Base-by-base conservation (phyloP, 1,140 invertebrate genomes). In the Probaryconus sp. region DNA sequence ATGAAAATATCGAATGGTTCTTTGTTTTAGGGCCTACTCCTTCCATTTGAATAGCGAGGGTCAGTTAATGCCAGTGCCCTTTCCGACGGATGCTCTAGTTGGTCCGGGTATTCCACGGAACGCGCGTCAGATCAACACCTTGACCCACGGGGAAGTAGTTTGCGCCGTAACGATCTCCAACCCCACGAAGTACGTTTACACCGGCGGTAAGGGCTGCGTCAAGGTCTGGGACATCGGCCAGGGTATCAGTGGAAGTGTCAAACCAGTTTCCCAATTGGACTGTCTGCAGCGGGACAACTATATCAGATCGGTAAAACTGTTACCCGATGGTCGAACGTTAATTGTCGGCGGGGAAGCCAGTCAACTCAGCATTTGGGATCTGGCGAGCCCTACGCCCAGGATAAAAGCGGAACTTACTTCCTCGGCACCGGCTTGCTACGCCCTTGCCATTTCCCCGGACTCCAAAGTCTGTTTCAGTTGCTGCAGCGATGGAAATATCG, bases 151-250 rank as follows among this genome's bases (percentile, higher is more conserved):
- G 5, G 98, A 99, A 88, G 86, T 93, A 14, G 92, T 93, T 89
- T 99, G 89, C 92, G 98, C 93, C 85, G 98, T 89, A 88, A 99
- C 88, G 89, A 96, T 90, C 91, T 98, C 90, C 86, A 95, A 95
- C 88, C 94, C 95, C 28, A 96, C 95, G 55, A 93, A 96, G 84
- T 96, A 97, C 86, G 96, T 99, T 3, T 99, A 98, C 87, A 99
- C 98, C 7, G 98, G 98, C n/a, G 98, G 98, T 48, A 99, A 99
- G 88, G 97, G 98, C 37, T 98, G 97, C 88, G 97, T 99, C 37
- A 99, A 99, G 89, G 94, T 99, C n/a, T 95, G 93, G 94, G 94
- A 95, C 81, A 94, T 98, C 77, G 94, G 93, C 80, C 94, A 95
- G 80, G 93, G 94, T 2, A 92, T 91, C 7, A 90, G 87, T 31